Base-by-base conservation (phyloP, 2,797 vertebrate species). In the Pseudochirops cupreus region DNA sequence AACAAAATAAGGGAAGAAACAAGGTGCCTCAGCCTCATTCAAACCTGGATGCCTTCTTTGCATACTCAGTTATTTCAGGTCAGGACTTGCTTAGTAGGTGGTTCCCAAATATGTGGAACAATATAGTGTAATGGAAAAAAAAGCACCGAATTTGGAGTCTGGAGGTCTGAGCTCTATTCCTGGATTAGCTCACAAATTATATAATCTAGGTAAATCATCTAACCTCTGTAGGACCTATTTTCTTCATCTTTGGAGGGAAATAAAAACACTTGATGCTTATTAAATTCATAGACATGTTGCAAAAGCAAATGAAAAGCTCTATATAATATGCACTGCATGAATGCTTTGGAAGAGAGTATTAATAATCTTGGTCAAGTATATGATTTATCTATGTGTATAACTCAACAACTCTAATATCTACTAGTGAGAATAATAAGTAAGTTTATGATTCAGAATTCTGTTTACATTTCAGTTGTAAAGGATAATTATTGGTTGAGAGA, bases 91-190 rank as follows among this genome's bases (percentile, higher is more conserved):
- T 97, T 94, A 57, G 67, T 89, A 93, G 52, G 91, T 82, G 96
- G 59, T n/a, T 95, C 96, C 95, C 95, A 97, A 90, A 96, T 90
- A 94, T 82, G 62, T 14, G 39, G 21, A 95, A 56, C 52, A 96
- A 91, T 91, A 93, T 92, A 95, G 94, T 94, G 10, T 87, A 87
- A 87, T 87, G 39, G 67, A n/a, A n/a, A n/a, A 82, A 91, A 91
- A 96, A 96, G 92, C 4, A 56, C 95, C 31, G 56, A 59, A n/a
- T 50, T 54, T 74, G 94, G 95, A 98, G 95, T 93, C 90, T 92
- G 56, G 82, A 97, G 95, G 91, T 94, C 94, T 93, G 74, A 87
- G 53, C n/a, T 95, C 28, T 95, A 94, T 95, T 97, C 89, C 90
- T 91, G 96, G 94, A 92, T 59, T 16, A 82, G 56, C 91, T 97